Conservation (phyloP, 2,113 vertebrate genomes). For the Dipodomys spectabilis region DNA sequence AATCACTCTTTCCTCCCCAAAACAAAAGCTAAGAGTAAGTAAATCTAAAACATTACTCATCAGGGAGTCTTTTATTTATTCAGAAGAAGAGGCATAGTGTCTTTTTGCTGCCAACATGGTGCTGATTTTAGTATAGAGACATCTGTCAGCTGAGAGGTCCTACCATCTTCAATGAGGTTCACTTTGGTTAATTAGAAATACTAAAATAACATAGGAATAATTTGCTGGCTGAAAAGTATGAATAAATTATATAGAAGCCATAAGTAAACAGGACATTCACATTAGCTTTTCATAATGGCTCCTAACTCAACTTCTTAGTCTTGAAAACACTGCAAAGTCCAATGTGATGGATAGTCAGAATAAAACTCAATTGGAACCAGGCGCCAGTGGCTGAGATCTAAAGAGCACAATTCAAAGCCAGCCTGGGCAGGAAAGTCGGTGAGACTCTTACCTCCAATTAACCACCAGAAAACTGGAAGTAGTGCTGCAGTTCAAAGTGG, state of each 20-base stretch:
- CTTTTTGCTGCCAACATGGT: not conserved
- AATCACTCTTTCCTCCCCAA: not conserved
- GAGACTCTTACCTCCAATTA: too few species aligned
- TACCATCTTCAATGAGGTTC: slow-evolving; percentile 43
- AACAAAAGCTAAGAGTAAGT: not conserved
- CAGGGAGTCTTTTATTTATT: rapidly evolving
- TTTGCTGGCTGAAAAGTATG: slow-evolving; percentile 70
- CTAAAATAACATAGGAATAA: slow-evolving; percentile 71
- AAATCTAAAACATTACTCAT: slow-evolving; percentile 71
- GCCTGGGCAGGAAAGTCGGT: too few species aligned
- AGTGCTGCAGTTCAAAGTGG: too few species aligned
- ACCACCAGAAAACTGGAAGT: too few species aligned
- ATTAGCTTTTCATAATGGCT: slow-evolving; percentile 53
- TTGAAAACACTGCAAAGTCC: not conserved
- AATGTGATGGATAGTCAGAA: not conserved
- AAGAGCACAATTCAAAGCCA: too few species aligned
- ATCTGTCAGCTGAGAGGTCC: not conserved
- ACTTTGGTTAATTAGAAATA: slow-evolving; percentile 77
- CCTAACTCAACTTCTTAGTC: slow-evolving; percentile 8
- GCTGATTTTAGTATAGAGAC: slow-evolving; percentile 78
- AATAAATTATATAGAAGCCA: slow-evolving; percentile 77
- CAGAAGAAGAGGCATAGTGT: rapidly evolving
- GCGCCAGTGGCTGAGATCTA: too few species aligned
- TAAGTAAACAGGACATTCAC: slow-evolving; percentile 51
- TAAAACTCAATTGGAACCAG: not conserved